A percentile compares a stretch with the other conserved stretches of the same genome.
Evolutionary conservation across 2,888 invertebrate species (phyloP).

Genomic region (Zele albiditarsus): DNA sequence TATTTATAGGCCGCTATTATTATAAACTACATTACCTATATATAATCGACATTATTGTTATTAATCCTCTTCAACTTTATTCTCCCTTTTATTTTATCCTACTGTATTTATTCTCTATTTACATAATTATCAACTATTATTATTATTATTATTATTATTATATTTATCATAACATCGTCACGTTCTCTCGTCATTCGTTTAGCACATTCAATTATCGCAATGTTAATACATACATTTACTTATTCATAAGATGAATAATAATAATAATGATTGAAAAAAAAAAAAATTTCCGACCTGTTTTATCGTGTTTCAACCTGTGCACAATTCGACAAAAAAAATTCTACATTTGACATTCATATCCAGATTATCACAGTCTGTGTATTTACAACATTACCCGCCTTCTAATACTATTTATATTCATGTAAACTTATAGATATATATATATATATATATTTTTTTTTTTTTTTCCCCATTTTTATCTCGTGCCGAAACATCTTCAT

Average conservation of each 20-base stretch:
- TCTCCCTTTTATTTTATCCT: neutral
- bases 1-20: conserved; percentile 13
- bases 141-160: neutral
- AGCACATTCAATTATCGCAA: neutral
- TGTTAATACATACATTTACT: too few relatives aligned
- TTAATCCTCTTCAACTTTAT: conserved; percentile 15
- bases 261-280: conserved; percentile 7
- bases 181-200: neutral
- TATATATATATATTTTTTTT: conserved; percentile 42
- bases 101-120: conserved; percentile 12
- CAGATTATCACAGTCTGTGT: conserved; percentile 73
- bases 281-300: neutral
- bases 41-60: conserved; percentile 28
- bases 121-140: conserved; percentile 15
- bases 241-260: neutral
- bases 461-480: neutral
- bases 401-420: conserved; percentile 46
- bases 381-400: conserved; percentile 68
- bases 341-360: conserved; percentile 51
- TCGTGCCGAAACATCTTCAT: neutral
- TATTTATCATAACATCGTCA: too few relatives aligned
- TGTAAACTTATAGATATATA: conserved; percentile 46
- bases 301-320: neutral
- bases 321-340: conserved; percentile 57
- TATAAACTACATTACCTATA: conserved; percentile 12